Percentiles rank a stretch among this genome's conserved stretches.
Evolutionary conservation across 2,113 vertebrate genomes (phyloP).

Genomic region (Aptenodytes patagonicus): DNA sequence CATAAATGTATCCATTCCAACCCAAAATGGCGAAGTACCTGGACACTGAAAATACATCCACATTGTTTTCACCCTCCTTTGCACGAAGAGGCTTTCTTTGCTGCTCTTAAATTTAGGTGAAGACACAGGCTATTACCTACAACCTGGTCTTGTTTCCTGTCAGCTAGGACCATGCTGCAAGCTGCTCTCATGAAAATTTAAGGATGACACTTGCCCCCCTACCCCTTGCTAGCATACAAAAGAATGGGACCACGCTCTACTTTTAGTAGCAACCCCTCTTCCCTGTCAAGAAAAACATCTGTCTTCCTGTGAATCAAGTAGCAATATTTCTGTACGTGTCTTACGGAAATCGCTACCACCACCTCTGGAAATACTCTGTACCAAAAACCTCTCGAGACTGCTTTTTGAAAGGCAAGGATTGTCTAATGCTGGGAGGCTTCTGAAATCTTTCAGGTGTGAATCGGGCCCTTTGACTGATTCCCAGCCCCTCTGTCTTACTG

Average conservation of each 20-base stretch:
- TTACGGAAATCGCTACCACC: accelerated
- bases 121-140: neutral
- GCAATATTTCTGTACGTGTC: neutral
- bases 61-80: accelerated
- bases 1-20: neutral
- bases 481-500: neutral
- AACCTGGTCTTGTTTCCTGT: neutral
- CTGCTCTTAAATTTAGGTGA: neutral
- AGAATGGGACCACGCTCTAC: neutral
- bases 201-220: neutral
- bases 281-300: neutral
- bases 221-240: neutral
- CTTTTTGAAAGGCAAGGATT: neutral
- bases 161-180: neutral
- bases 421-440: neutral
- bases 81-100: neutral
- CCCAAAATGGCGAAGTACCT: neutral
- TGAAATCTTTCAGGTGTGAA: neutral
- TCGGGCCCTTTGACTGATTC: neutral
- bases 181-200: neutral
- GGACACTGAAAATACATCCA: neutral
- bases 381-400: neutral
- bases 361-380: neutral
- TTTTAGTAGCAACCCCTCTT: neutral
- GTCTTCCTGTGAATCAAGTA: neutral